Evolutionary conservation across 2,797 vertebrate species (phyloP).

Genomic region (Macropus fuliginosus): DNA sequence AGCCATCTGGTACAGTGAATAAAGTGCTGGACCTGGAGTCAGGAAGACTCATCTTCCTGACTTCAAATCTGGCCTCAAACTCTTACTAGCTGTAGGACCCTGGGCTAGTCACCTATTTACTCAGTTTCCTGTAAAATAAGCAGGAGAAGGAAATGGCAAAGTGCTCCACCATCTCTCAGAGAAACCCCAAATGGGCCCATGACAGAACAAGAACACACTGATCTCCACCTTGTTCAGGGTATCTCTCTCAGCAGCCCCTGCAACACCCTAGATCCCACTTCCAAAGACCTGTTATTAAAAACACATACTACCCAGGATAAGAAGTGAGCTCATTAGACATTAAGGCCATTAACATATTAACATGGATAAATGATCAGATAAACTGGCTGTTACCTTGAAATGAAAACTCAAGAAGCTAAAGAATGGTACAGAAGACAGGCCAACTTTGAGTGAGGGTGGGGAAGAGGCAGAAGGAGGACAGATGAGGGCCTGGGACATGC

Average conservation of each 20-base stretch:
- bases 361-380: too few species aligned
- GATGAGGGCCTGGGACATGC: too few species aligned
- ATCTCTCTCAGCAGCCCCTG: background rate
- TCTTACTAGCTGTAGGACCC: background rate
- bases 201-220: background rate
- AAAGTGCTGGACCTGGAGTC: background rate
- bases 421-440: background rate
- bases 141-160: background rate
- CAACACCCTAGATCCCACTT: background rate
- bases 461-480: too few species aligned
- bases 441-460: background rate
- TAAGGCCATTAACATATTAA: too few species aligned
- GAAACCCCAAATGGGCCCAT: background rate
- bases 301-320: background rate
- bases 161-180: background rate
- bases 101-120: background rate
- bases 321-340: background rate
- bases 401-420: background rate
- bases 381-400: background rate
- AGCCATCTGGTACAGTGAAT: background rate
- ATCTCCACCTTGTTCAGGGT: background rate
- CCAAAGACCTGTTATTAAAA: background rate
- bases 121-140: background rate
- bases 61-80: background rate
- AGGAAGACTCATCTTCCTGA: background rate